Evolutionary conservation across 1,140 invertebrate genomes (phyloP), one percentile per base, ranked within the genome.

Genomic region (Ostrea edulis): DNA sequence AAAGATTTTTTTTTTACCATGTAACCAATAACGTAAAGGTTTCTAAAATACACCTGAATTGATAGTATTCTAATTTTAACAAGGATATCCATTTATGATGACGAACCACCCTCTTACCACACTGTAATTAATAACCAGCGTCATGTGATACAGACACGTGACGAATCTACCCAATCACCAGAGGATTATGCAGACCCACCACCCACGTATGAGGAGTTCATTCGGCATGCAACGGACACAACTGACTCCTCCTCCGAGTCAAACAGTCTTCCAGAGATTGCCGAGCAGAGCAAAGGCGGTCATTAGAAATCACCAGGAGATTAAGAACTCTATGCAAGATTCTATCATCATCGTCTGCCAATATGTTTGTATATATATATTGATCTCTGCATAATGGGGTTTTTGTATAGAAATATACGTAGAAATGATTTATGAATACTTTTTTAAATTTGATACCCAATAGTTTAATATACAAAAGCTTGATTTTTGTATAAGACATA

Each of bases 121-220:
- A 77, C 84, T 2, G 88, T 89, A 12, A 82, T 89, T 25, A 54
- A 11, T 17, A 83, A 8, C 22, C 44, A 54, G n/a, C 44, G 82
- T 53, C 29, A 55, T 22, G 54, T 85, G 52, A 29, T 82, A 44
- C 83, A 22, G 81, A 84, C 35, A 85, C 83, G 58, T 82, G 88
- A 89, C 29, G 88, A 86, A 25, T 87, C 82, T 20, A 86, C 86
- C 3, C 65, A 84, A 54, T 89, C 88, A 5, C 86, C 86, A 54
- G 86, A 87, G n/a, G 86, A 87, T 44, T 44, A 68, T 20, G 58
- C 86, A 53, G 88, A 89, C 29, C 86, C 86, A 20, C 86, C 86
- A 51, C 88, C 88, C 14, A 86, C 88, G 5, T 89, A 89, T 12
- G 88, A 89, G 8, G 88, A 89, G 55, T 89, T 85, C 54, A 55